These are phyloP conservation scores for Desmophyllum pertusum DNA, from an alignment of 92 coral and sea anemone genomes.

Conservation along the genomic window DNA sequence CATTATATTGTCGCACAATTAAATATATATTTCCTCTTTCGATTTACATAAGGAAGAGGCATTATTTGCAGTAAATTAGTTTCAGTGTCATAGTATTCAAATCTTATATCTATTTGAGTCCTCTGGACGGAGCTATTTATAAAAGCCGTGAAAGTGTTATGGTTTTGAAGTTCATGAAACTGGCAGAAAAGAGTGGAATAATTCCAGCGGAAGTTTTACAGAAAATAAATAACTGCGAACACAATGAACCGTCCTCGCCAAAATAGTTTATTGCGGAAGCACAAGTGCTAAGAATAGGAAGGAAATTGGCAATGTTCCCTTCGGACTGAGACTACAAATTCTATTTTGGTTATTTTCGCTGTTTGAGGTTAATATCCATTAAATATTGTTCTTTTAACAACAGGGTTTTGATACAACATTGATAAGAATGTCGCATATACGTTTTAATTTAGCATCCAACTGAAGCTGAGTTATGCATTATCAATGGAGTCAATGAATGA, in stretches of 20 bases:
- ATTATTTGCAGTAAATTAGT: background rate
- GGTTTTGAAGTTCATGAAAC: background rate
- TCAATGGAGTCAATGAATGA: too few relatives aligned
- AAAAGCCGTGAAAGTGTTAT: background rate
- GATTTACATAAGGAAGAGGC: background rate
- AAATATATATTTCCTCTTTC: background rate
- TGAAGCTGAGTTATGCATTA: background rate
- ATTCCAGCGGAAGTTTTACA: background rate
- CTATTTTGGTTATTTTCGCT: background rate
- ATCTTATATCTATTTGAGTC: background rate
- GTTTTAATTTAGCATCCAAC: background rate
- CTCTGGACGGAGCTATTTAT: background rate
- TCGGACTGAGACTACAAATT: background rate
- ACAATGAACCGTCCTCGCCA: background rate
- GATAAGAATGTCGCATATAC: background rate
- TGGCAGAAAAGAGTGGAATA: background rate
- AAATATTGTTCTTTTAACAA: conserved; percentile 6
- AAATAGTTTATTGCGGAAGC: background rate
- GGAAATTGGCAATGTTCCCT: background rate
- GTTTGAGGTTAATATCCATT: background rate
- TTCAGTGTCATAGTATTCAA: background rate
- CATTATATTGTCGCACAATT: background rate
- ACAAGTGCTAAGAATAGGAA: background rate
- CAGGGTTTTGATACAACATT: background rate
- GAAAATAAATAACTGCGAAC: background rate